Evolutionary conservation across 2,797 vertebrate genomes (phyloP).

Genomic region (Tachyglossus aculeatus): DNA sequence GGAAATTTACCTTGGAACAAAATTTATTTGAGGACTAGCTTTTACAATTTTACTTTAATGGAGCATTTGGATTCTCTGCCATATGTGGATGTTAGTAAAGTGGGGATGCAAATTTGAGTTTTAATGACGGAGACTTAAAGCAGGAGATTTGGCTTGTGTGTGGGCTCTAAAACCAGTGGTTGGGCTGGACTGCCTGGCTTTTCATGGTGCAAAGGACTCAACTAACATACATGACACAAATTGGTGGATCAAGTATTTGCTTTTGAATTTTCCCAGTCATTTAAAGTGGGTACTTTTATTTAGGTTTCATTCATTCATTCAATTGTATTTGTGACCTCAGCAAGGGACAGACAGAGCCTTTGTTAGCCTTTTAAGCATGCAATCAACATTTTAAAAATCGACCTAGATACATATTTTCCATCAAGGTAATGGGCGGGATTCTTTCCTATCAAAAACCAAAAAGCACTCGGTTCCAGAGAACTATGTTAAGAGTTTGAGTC

Average conservation of each 20-base stretch:
- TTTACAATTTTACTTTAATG: too few species aligned
- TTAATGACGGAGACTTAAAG: not conserved
- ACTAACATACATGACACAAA: too few species aligned
- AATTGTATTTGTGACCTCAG: constrained; percentile 1
- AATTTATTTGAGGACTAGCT: not conserved
- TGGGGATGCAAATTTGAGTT: too few species aligned
- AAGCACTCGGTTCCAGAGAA: too few species aligned
- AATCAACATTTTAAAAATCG: not conserved
- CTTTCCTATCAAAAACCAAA: constrained; percentile 13
- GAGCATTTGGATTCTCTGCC: too few species aligned
- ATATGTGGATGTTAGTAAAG: too few species aligned
- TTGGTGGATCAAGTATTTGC: too few species aligned
- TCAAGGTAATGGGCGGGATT: constrained; percentile 1
- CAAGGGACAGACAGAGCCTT: not conserved
- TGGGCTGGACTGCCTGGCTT: constrained; percentile 7
- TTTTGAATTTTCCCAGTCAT: too few species aligned
- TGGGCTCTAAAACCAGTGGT: not conserved
- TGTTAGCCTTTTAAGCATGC: not conserved
- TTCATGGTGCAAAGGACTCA: constrained; percentile 8
- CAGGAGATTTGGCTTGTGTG: not conserved
- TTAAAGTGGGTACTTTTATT: constrained; percentile 39
- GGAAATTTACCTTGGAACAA: not conserved
- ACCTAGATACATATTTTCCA: not conserved
- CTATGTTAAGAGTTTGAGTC: too few species aligned
- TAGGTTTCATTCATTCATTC: constrained; percentile 42